Base-by-base conservation (phyloP, 2,888 invertebrate genomes). In the Entomobrya proxima region DNA sequence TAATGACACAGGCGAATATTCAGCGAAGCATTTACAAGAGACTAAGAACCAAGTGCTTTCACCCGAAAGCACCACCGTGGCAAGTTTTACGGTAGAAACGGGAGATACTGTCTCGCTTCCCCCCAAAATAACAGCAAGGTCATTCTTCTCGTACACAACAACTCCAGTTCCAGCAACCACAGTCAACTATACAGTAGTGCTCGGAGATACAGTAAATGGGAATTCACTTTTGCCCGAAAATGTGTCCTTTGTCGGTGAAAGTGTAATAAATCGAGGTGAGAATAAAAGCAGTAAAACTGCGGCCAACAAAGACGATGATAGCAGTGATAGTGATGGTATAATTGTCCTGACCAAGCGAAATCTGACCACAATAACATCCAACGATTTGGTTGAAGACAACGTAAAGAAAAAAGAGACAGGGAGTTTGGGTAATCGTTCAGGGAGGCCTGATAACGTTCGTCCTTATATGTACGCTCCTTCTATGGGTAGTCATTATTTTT, bases 381-480 rank as follows among this genome's bases (percentile, higher is more conserved):
- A n/a, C 4, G 61, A 79, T 52, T 40, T 6, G 13, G 47, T 30
- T 2, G 55, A 72, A 2, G 55, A 67, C 13, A 67, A 67, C 24
- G 67, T 67, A 9, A 67, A 67, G 67, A 67, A 67, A 67, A 67
- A 58, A 72, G 69, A 55, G 47, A 44, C 72, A 74, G 82, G 75
- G 82, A 82, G 82, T 82, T 30, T 61, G 47, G 47, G 75, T 40
- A 47, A 64, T 37, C 40, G 61, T 82, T 82, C 83, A 84, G 84
- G 77, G 80, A 80, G 84, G 61, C 79, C 84, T 76, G 76, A 75
- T 64, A 72, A 85, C 76, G 80, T 84, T 75, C 76, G 80, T 58
- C 85, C 87, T 80, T 87, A 87, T 61, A 52, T 69, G 76, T 87
- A 87, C 67, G 87, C 87, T 69, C 85, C 87, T 72, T 30, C 79